Evolutionary conservation across 2,888 invertebrate genomes (phyloP), one percentile per base, ranked within the genome.

Genomic region (Hermodice carunculata): DNA sequence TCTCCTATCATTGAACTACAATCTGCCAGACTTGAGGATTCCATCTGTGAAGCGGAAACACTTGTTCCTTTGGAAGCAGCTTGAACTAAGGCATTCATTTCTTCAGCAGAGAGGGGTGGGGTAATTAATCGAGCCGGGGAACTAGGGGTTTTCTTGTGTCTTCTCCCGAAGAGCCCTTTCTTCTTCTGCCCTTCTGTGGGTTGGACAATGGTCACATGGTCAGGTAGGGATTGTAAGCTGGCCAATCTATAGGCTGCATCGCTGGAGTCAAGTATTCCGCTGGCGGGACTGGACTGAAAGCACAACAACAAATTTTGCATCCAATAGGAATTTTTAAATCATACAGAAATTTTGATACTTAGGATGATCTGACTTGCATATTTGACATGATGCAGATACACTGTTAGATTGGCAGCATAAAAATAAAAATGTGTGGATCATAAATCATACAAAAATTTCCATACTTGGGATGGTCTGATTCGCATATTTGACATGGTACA

Each of bases 71-170:
- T n/a, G n/a, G n/a, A n/a, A n/a, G n/a, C n/a, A n/a, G n/a, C n/a
- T n/a, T n/a, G n/a, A n/a, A n/a, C n/a, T n/a, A n/a, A n/a, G n/a
- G n/a, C n/a, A n/a, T n/a, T n/a, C n/a, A n/a, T n/a, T n/a, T 24
- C 32, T 24, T 59, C 24, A 1, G 31, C 51, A 11, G 48, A 44
- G n/a, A 48, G 24, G 1, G 57, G 46, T 11, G 62, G 29, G 4
- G 57, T 52, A 11, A 74, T 40, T 3, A 69, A 62, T 14, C 64
- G 61, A 11, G 70, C 70, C 3, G 74, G 74, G 17, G 73, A 74
- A 48, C 73, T 74, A 1, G 69, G 73, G 5, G 61, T 61, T 58
- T 74, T 73, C 53, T 57, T 59, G 51, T 64, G 70, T 5, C 62
- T 57, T 3, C 66, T 57, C 62, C 71, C 69, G 17, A 69, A 53